These are phyloP conservation scores for Spisula solida DNA, from an alignment of 2,888 invertebrate genomes.

Conservation along the genomic window DNA sequence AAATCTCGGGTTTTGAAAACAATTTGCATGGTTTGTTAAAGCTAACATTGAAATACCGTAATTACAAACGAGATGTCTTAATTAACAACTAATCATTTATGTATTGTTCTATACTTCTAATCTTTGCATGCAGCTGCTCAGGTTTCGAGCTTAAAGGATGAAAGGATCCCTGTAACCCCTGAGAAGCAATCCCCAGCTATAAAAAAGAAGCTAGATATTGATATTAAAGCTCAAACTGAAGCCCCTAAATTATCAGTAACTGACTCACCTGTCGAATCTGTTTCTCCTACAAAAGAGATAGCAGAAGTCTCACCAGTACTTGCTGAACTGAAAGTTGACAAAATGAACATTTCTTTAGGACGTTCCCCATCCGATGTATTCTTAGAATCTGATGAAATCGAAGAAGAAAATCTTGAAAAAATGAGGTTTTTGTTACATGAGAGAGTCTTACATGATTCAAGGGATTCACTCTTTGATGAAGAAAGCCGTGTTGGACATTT, in stretches of 20 bases:
- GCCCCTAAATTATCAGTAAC: conserved; percentile 75
- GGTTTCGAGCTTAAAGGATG: conserved; percentile 79
- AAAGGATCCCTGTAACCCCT: conserved; percentile 85
- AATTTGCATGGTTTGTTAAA: not conserved
- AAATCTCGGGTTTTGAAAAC: not conserved
- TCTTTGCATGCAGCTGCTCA: conserved; percentile 62
- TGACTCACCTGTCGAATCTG: conserved; percentile 78
- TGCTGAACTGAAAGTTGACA: conserved; percentile 72
- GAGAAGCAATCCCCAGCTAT: conserved; percentile 76
- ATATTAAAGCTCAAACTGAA: conserved; percentile 59
- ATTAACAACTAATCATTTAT: not conserved
- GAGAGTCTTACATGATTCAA: conserved; percentile 28
- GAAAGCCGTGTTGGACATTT: conserved; percentile 56
- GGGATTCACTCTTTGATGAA: conserved; percentile 60
- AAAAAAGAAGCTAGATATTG: conserved; percentile 86
- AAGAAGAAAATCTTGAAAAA: conserved; percentile 42
- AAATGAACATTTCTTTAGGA: conserved; percentile 81
- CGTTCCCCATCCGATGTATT: conserved; percentile 84
- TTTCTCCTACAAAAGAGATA: conserved; percentile 70
- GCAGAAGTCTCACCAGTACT: conserved; percentile 81
- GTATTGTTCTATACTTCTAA: conserved; percentile 33
- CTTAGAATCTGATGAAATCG: conserved; percentile 67
- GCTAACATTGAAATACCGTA: not conserved
- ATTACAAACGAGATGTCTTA: not conserved
- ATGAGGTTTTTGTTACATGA: conserved; percentile 25